Conservation (phyloP, 2,797 vertebrate genomes). For the Sylvilagus floridanus region DNA sequence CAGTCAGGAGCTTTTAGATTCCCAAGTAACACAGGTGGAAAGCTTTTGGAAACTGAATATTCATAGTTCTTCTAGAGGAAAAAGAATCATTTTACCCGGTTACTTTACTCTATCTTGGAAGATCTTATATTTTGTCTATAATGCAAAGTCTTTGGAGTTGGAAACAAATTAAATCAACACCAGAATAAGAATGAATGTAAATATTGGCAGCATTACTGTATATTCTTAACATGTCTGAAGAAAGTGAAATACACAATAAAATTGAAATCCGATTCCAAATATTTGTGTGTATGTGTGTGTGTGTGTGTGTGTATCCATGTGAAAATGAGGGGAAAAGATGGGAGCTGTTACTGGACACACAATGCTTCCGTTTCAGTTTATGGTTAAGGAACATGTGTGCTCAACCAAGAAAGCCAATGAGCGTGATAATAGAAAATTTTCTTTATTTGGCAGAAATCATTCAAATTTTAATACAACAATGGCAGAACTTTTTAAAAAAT, state of each 20-base stretch:
- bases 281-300: too few relatives aligned
- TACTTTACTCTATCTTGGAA: background rate
- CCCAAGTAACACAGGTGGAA: background rate
- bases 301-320: background rate
- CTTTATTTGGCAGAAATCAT: conserved; percentile 57
- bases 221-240: background rate
- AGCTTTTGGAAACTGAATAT: background rate
- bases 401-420: conserved; percentile 61
- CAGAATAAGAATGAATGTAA: background rate
- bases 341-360: conserved; percentile 14
- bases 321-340: background rate
- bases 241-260: conserved; percentile 4
- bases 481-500: too few relatives aligned
- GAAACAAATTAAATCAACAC: background rate
- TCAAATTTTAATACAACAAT: conserved; percentile 14
- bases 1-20: background rate
- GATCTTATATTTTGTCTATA: conserved; percentile 19
- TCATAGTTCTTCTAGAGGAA: background rate
- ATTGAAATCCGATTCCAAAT: background rate
- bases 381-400: conserved; percentile 15
- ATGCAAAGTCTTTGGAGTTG: background rate
- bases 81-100: background rate
- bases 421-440: conserved; percentile 49
- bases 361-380: conserved; percentile 49
- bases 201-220: background rate